Conservation (phyloP, 2,113 vertebrate species). For the Genyomyrus donnyi region DNA sequence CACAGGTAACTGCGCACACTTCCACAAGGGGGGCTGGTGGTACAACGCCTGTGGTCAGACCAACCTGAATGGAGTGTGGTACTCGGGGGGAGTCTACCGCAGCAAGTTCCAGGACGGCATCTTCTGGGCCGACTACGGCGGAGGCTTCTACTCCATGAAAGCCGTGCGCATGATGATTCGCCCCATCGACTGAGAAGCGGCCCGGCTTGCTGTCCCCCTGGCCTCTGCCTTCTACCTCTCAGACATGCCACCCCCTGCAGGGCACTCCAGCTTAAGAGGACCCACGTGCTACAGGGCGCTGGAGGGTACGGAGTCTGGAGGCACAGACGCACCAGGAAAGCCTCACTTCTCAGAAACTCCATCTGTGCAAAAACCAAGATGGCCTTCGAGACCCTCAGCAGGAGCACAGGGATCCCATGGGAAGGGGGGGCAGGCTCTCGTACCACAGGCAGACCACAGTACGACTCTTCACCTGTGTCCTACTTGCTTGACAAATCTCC, state of each 20-base stretch:
- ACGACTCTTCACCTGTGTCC: conserved; percentile 24
- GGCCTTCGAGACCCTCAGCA: not conserved
- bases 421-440: not conserved
- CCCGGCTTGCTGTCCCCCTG: not conserved
- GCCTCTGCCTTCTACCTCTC: conserved; percentile 10
- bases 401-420: not conserved
- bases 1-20: conserved; percentile 93
- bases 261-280: not conserved
- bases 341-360: not conserved
- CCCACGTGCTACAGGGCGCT: not conserved
- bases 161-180: conserved; percentile 89
- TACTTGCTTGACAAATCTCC: conserved; percentile 26
- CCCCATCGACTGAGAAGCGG: conserved; percentile 73
- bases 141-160: conserved; percentile 91
- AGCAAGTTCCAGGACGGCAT: conserved; percentile 97
- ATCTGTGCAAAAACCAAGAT: not conserved
- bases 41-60: conserved; percentile 95
- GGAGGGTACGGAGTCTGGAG: not conserved
- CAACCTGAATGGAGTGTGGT: conserved; percentile 95
- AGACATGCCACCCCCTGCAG: not conserved
- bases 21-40: conserved; percentile 99
- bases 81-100: conserved; percentile 89
- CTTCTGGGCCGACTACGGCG: conserved; percentile 95
- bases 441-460: not conserved
- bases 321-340: not conserved